phyloP scores from a whole-genome alignment of 2,113 vertebrate genomes.

The Helogale parvula region DNA sequence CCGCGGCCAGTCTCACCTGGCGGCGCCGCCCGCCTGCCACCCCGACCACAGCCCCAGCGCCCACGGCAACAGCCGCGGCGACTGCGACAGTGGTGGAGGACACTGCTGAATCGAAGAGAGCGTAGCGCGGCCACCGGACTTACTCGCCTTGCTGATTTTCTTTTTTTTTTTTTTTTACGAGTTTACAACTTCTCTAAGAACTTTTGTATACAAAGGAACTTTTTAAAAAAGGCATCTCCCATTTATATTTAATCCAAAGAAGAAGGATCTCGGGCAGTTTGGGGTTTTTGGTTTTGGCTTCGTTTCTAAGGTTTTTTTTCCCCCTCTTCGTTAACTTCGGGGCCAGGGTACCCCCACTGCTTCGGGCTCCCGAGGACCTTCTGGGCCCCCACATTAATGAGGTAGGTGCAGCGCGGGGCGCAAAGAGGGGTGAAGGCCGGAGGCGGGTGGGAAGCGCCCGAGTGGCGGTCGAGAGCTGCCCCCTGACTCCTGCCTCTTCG shows the following conservation, averaged over 20 bases:
- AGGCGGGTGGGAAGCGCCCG: background rate
- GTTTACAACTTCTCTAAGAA: slow-evolving; percentile 76
- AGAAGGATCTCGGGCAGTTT: slow-evolving; percentile 61
- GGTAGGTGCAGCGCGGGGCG: slow-evolving; percentile 66
- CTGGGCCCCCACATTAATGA: slow-evolving; percentile 75
- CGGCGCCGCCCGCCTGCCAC: slow-evolving; percentile 70
- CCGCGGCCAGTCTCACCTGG: slow-evolving; percentile 77
- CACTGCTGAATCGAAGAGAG: slow-evolving; percentile 57
- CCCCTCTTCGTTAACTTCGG: slow-evolving; percentile 62
- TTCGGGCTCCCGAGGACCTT: slow-evolving; percentile 64
- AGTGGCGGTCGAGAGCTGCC: background rate
- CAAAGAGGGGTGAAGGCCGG: background rate
- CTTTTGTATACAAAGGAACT: slow-evolving; percentile 75
- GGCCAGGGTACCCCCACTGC: slow-evolving; percentile 50
- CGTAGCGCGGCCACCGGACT: slow-evolving; percentile 61
- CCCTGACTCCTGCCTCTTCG: slow-evolving; percentile 45
- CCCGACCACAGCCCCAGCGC: slow-evolving; percentile 66
- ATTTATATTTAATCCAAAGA: slow-evolving; percentile 69
- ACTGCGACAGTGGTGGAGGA: slow-evolving; percentile 65
- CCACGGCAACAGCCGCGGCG: slow-evolving; percentile 52
- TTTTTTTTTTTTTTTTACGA: slow-evolving; percentile 64
- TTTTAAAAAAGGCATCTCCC: slow-evolving; percentile 22
- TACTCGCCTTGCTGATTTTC: slow-evolving; percentile 61
- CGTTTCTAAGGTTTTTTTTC: slow-evolving; percentile 36
- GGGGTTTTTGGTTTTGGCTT: slow-evolving; percentile 50